phyloP scores from a whole-genome alignment of 2,113 vertebrate genomes.

The Mirounga angustirostris region DNA sequence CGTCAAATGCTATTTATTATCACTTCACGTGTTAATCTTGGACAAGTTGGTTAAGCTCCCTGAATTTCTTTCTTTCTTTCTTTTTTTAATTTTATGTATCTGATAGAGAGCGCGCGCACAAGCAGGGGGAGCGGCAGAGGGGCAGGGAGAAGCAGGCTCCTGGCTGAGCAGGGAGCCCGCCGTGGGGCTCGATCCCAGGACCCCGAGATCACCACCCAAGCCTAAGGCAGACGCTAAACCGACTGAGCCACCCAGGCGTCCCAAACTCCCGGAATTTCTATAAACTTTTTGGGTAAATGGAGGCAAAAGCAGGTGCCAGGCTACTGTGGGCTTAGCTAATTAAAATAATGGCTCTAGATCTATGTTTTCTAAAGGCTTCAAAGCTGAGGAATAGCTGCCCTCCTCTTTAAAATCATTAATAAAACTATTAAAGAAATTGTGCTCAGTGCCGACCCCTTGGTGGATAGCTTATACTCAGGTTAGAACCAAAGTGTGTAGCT shows the following conservation, averaged over 20 bases:
- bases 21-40: conserved; percentile 7
- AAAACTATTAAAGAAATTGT: conserved; percentile 55
- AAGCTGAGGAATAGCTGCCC: not conserved
- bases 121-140: too few species aligned
- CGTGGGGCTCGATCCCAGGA: too few species aligned
- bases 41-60: not conserved
- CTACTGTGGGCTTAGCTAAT: conserved; percentile 30
- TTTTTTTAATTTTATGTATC: too few species aligned
- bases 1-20: conserved; percentile 24
- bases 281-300: conserved; percentile 57
- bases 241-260: too few species aligned
- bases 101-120: too few species aligned
- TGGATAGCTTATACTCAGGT: not conserved
- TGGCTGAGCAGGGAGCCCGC: too few species aligned
- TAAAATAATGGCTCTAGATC: conserved; percentile 40
- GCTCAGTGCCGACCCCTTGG: not conserved
- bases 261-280: not conserved
- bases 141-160: too few species aligned
- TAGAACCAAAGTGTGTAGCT: conserved; percentile 8
- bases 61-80: not conserved
- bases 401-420: conserved; percentile 54
- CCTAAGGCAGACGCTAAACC: too few species aligned
- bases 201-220: too few species aligned
- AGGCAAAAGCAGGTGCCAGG: not conserved
- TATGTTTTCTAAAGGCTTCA: not conserved